Percentiles rank a stretch among this genome's conserved stretches.
Conservation (phyloP, 2,113 vertebrate genomes). For the Myotis brandtii region DNA sequence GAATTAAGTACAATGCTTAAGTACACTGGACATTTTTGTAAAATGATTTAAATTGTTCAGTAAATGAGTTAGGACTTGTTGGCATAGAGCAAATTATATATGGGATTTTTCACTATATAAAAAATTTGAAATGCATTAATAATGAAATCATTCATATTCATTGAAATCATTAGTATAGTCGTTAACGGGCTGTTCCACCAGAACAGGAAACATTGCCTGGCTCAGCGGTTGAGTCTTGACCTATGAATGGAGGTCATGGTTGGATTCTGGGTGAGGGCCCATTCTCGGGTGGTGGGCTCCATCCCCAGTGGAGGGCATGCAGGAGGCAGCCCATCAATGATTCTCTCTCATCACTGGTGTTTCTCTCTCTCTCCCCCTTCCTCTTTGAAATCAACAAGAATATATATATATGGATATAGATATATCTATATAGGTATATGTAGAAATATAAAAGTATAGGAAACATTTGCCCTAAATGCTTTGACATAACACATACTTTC, state of each 20-base stretch:
- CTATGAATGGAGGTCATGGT: too few relatives aligned
- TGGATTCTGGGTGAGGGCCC: too few relatives aligned
- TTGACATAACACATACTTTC: background rate
- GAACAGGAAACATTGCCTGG: background rate
- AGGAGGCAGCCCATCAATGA: too few relatives aligned
- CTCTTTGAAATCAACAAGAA: too few relatives aligned
- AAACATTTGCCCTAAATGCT: background rate
- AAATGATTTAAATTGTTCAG: background rate
- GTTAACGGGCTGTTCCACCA: background rate
- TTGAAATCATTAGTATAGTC: background rate
- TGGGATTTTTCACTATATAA: background rate
- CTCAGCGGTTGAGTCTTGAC: too few relatives aligned
- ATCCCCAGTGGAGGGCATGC: too few relatives aligned
- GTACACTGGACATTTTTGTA: background rate
- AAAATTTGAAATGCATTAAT: background rate
- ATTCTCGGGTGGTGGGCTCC: too few relatives aligned
- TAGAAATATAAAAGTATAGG: background rate
- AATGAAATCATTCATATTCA: background rate
- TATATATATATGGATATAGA: too few relatives aligned
- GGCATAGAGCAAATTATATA: background rate
- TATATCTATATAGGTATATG: too few relatives aligned
- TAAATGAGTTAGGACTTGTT: background rate
- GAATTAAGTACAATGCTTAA: slow-evolving; percentile 8
- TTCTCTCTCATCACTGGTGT: too few relatives aligned
- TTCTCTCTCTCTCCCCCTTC: too few relatives aligned